Evolutionary conservation across 2,113 vertebrate species (phyloP), one percentile per base, ranked within the genome.

Genomic region (Macroglossus sobrinus): DNA sequence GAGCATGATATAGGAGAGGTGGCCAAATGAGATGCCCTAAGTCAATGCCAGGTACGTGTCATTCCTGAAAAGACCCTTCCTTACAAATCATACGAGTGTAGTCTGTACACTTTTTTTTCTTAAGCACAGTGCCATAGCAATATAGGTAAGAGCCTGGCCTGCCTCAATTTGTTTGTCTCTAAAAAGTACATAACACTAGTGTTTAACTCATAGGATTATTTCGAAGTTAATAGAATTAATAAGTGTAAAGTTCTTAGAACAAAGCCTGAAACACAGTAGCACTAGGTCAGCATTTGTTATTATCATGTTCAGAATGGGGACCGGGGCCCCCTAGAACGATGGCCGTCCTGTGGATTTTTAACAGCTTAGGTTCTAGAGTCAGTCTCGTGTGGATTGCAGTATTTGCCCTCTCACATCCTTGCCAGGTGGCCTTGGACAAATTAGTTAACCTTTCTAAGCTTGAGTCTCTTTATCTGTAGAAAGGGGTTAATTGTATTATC

Each of bases 161-260:
- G 10, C 71, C 72, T 93, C n/a, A 33, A 2, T 64, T 53, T 80
- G 16, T 88, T 91, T 84, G 35, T 61, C 40, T 43, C 30, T 87
- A 33, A 80, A 86, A 72, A 63, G n/a, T 61, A 76, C 75, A 43
- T 26, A 50, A 30, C 72, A 50, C 69, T n/a, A 71, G 47, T 69
- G 16, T 55, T 91, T 80, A 43, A 61, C n/a, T 75, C 45, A 16
- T 19, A 50, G 19, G 8, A 28, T 40, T 84, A 30, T 40, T 66
- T 50, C 71, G 45, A 86, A 87, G 59, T 89, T 80, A 66, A 64
- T 90, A 21, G 26, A 90, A 81, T 28, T 16, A 7, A 87, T 69
- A 47, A 6, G 16, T 33, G 21, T 55, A 28, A 43, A 80, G 5
- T 74, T n/a, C 91, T 82, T 78, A 79, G 40, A 94, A 59, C 33